A percentile compares a stretch with the other conserved stretches of the same genome.
Conservation (phyloP, 2,888 invertebrate species). For the Thereva unica region DNA sequence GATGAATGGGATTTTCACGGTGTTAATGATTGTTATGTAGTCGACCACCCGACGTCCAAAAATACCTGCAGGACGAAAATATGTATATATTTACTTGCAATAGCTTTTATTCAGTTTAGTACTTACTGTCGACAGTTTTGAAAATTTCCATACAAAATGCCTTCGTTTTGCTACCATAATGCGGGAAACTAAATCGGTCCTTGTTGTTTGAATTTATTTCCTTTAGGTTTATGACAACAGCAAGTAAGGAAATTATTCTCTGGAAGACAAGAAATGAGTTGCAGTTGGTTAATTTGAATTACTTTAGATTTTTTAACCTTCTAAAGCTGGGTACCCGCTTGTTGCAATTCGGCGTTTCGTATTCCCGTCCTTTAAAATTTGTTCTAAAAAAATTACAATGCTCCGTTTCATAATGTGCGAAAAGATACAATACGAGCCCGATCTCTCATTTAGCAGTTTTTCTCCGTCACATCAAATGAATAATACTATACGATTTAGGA, state of each 20-base stretch:
- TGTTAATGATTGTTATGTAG: slow-evolving; percentile 48
- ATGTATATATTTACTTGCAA: background rate
- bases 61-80: background rate
- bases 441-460: no score
- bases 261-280: slow-evolving; percentile 37
- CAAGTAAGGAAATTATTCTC: slow-evolving; percentile 51
- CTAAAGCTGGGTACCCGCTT: no score
- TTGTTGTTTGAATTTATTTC: slow-evolving; percentile 48
- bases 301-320: background rate
- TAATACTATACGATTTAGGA: no score
- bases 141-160: slow-evolving; percentile 50
- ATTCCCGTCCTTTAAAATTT: no score
- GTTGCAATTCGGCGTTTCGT: no score
- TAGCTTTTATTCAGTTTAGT: background rate
- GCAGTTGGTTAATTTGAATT: background rate
- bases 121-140: slow-evolving; percentile 49
- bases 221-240: slow-evolving; percentile 52
- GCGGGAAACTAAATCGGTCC: slow-evolving; percentile 49
- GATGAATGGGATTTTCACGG: slow-evolving; percentile 50
- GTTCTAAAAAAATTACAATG: no score
- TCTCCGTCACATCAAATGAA: no score
- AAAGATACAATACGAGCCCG: no score
- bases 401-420: no score
- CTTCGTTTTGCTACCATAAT: slow-evolving; percentile 47
- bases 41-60: slow-evolving; percentile 44